Conservation (phyloP, 2,888 invertebrate species). For the Acrobasis repandana region DNA sequence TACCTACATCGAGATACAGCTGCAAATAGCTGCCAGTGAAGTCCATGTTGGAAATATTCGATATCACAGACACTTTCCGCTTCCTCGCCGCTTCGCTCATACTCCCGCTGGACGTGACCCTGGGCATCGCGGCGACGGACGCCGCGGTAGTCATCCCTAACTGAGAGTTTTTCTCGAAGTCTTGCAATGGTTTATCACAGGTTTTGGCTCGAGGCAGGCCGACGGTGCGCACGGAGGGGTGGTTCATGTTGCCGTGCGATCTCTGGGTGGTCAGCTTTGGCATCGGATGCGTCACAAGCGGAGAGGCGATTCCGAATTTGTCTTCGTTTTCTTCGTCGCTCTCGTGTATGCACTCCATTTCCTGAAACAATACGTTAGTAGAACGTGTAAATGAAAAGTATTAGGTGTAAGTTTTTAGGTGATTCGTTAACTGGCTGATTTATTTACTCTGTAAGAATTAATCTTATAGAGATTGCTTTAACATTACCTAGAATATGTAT, state of each 20-base stretch:
- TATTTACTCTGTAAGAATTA: too few species aligned
- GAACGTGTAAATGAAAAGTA: not conserved
- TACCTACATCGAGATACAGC: constrained; percentile 85
- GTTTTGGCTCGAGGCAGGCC: constrained; percentile 75
- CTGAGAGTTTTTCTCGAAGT: constrained; percentile 62
- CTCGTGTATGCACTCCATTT: constrained; percentile 87
- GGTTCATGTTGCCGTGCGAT: constrained; percentile 71
- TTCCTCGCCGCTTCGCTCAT: constrained; percentile 78
- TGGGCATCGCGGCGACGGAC: constrained; percentile 74
- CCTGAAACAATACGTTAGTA: constrained; percentile 62
- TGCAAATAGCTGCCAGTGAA: constrained; percentile 89
- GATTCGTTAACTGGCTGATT: too few species aligned
- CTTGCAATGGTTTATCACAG: constrained; percentile 74
- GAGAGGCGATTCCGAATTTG: constrained; percentile 74
- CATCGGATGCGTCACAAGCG: constrained; percentile 63
- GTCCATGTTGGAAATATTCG: constrained; percentile 88
- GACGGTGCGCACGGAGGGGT: constrained; percentile 70
- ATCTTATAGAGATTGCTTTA: too few species aligned
- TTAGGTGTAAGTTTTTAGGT: too few species aligned
- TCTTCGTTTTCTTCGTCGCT: constrained; percentile 85
- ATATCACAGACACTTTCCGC: constrained; percentile 86
- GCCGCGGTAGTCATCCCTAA: constrained; percentile 68
- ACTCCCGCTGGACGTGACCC: constrained; percentile 76
- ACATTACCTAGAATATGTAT: too few species aligned
- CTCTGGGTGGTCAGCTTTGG: constrained; percentile 67